Evolutionary conservation across 2,113 vertebrate species (phyloP).

Genomic region (Onychostruthus taczanowskii): DNA sequence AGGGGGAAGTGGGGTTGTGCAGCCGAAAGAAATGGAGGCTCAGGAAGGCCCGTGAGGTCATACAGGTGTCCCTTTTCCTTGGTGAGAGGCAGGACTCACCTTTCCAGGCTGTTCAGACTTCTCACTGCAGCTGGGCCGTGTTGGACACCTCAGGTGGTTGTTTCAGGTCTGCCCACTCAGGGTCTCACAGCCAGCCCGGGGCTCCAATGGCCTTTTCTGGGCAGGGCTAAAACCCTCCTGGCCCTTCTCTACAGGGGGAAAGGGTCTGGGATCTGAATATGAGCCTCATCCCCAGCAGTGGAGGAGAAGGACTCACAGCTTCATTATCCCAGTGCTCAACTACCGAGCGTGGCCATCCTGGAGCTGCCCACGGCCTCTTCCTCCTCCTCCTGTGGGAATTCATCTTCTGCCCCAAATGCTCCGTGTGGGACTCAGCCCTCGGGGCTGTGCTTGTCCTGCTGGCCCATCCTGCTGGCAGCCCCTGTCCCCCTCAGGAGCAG

Average conservation of each 20-base stretch:
- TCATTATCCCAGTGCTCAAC: fast-evolving
- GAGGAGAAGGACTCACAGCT: background rate
- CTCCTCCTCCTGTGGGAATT: background rate
- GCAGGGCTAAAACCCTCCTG: background rate
- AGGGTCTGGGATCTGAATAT: fast-evolving
- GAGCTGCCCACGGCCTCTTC: background rate
- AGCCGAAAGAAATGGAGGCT: background rate
- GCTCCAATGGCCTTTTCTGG: background rate
- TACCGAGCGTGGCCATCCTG: fast-evolving
- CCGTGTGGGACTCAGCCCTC: fast-evolving
- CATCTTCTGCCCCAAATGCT: background rate
- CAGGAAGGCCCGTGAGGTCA: background rate
- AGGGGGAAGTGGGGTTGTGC: background rate
- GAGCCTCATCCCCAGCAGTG: background rate
- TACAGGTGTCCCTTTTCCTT: background rate
- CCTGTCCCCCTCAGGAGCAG: background rate
- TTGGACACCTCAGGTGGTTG: background rate
- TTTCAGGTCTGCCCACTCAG: background rate
- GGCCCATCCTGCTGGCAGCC: background rate
- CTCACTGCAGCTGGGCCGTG: fast-evolving
- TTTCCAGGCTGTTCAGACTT: background rate
- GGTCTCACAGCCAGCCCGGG: background rate
- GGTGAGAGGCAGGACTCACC: background rate
- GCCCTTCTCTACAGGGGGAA: background rate
- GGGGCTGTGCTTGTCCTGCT: background rate